phyloP scores from a whole-genome alignment of 2,797 vertebrate genomes.

The Coilia nasus region DNA sequence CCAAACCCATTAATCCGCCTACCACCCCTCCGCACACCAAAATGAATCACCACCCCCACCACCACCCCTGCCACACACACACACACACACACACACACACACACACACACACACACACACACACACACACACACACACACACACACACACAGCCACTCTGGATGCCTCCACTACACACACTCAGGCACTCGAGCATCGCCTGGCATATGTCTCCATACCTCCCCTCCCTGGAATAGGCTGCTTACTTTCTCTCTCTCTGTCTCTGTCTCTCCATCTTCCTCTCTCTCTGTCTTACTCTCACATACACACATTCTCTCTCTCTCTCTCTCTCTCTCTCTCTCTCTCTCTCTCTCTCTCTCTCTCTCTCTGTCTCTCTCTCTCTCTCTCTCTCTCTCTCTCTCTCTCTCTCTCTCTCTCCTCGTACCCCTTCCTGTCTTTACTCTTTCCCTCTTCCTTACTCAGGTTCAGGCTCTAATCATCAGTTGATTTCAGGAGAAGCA shows the following conservation, averaged over 20 bases:
- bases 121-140: background rate
- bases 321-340: conserved; percentile 44
- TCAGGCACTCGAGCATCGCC: background rate
- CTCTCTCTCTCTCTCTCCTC: background rate
- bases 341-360: conserved; percentile 52
- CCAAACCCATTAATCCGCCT: conserved; percentile 20
- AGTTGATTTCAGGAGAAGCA: no score
- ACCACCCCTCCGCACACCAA: background rate
- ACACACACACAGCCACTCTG: background rate
- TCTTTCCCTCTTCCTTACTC: no score
- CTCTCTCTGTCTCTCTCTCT: conserved; percentile 50
- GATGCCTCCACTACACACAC: background rate
- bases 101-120: background rate
- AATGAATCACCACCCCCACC: background rate
- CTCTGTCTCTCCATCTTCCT: background rate
- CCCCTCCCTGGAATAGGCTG: background rate
- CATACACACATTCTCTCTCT: conserved; percentile 21
- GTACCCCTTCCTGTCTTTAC: no score
- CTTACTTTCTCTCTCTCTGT: background rate
- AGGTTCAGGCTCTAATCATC: no score
- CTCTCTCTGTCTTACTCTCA: background rate
- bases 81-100: background rate
- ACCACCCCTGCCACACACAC: background rate
- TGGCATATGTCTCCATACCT: background rate
- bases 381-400: conserved; percentile 44